phyloP scores from a whole-genome alignment of 2,888 invertebrate species.

The Drosophila formosana region DNA sequence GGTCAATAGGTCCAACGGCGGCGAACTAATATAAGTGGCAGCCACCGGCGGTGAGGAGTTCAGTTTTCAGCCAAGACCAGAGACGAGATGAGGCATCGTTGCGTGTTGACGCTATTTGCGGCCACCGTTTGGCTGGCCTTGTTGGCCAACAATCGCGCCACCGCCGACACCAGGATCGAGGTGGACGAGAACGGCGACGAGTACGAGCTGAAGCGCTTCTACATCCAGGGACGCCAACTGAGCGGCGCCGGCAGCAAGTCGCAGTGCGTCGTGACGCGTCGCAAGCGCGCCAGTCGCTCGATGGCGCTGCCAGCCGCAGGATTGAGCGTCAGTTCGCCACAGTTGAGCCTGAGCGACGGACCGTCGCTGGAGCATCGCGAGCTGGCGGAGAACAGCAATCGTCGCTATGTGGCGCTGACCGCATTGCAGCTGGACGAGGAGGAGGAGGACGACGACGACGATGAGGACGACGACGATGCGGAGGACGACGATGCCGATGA shows the following conservation, averaged over 20 bases:
- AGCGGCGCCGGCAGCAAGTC: conserved; percentile 67
- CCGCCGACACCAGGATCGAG: conserved; percentile 73
- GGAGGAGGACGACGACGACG: conserved; percentile 22
- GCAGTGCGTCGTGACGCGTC: conserved; percentile 77
- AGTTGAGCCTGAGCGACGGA: conserved; percentile 14
- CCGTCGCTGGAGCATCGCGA: conserved; percentile 51
- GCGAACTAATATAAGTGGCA: conserved; percentile 78
- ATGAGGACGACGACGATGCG: conserved; percentile 8
- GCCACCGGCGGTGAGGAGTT: conserved; percentile 28
- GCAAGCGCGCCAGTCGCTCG: conserved; percentile 67
- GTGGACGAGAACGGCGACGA: conserved; percentile 80
- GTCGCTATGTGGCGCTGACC: conserved; percentile 62
- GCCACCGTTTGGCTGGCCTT: conserved; percentile 39
- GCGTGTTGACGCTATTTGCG: conserved; percentile 50
- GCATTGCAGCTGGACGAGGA: conserved; percentile 42
- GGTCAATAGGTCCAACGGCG: conserved; percentile 64
- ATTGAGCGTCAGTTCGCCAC: conserved; percentile 59
- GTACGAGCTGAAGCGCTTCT: conserved; percentile 79
- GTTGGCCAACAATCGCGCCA: conserved; percentile 26
- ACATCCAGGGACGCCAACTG: conserved; percentile 77
- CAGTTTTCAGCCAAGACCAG: conserved; percentile 47
- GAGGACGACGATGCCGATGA: conserved; percentile 7
- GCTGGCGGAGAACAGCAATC: conserved; percentile 34
- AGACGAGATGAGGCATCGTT: conserved; percentile 68
- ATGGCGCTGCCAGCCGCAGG: conserved; percentile 10